Evolutionary conservation across 2,113 vertebrate species (phyloP), one percentile per base, ranked within the genome.

Genomic region (Oostethus manadensis): DNA sequence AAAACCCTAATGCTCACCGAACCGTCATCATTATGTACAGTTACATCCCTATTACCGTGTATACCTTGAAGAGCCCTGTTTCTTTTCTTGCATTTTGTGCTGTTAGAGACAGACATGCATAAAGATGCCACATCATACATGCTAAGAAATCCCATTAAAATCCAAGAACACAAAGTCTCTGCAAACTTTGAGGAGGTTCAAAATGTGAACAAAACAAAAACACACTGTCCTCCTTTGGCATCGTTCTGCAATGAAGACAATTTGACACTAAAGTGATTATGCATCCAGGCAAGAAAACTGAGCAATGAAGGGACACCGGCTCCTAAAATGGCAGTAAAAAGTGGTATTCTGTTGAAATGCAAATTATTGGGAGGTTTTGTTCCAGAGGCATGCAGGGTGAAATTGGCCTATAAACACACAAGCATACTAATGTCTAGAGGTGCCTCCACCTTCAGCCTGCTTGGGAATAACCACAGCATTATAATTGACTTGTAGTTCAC

Each of bases 341-440:
- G 82, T 84, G 81, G 82, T 80, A 85, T 86, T 84, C 74, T 81
- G 83, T 86, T 83, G 83, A 85, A 84, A 86, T 86, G 81, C 78
- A 75, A 84, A 86, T 82, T 79, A 57, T 72, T 60, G 22, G 54
- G 76, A 62, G 78, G 75, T 82, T 84, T 86, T 87, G 84, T 87
- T 85, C 79, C 84, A 82, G 81, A 81, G 63, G 79, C 82, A 88
- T 79, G 78, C 81, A 86, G 82, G 81, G 84, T 86, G 84, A 88
- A 88, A 88, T 86, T 86, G 83, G 81, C 82, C 82, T 86, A 77
- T 85, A 81, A 84, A 84, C 80, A 74, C 80, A 66, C 58, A 65
- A 73, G 79, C 83, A 86, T 83, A 78, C 79, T 84, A 79, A 85
- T 87, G 68, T 79, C 70, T 84, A 60, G 60, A 80, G 76, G 73